Evolutionary conservation across 2,797 vertebrate genomes (phyloP), one percentile per base, ranked within the genome.

Genomic region (Lepidocolaptes lacrymiger): DNA sequence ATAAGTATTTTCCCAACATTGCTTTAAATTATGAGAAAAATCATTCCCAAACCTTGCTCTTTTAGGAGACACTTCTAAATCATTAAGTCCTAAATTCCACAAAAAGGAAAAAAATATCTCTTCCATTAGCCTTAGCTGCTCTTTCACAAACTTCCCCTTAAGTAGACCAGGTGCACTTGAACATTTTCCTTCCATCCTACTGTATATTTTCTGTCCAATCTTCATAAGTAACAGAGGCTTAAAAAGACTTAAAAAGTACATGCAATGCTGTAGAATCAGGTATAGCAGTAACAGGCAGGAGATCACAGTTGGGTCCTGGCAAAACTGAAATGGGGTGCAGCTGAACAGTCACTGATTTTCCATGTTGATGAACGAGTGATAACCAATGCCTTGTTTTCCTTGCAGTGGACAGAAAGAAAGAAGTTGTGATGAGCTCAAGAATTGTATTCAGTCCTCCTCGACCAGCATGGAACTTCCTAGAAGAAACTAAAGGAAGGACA

Each of bases 361-460:
- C 58, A 11, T 63, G 39, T 36, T 76, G 82, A 71, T 86, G 89
- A 76, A 61, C 32, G 74, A 86, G 46, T 59, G 81, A 84, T 91
- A 95, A 92, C 77, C 48, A 90, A 54, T 79, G 80, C 76, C 76
- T 84, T 88, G 28, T 95, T 94, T 93, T 91, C 63, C 85, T 93
- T 96, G 91, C 91, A 95, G 93, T 56, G 48, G 49, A 66, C 0
- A 8, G 51, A 86, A 85, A 59, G 41, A 85, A 91, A 88, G 89
- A 86, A 91, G 88, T 89, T 74, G 69, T 54, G 24, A 58, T 76
- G 74, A 73, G 37, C 37, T 85, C 67, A 56, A 82, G 63, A 91
- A 67, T 2, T 93, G n/a, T 61, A 36, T 95, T 89, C 55, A 74
- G 49, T 76, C 19, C 48, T 95, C 27, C 71, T 89, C 76, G 71